Evolutionary conservation across 2,113 vertebrate genomes (phyloP).

Genomic region (Sterrhoptilus dennistouni): DNA sequence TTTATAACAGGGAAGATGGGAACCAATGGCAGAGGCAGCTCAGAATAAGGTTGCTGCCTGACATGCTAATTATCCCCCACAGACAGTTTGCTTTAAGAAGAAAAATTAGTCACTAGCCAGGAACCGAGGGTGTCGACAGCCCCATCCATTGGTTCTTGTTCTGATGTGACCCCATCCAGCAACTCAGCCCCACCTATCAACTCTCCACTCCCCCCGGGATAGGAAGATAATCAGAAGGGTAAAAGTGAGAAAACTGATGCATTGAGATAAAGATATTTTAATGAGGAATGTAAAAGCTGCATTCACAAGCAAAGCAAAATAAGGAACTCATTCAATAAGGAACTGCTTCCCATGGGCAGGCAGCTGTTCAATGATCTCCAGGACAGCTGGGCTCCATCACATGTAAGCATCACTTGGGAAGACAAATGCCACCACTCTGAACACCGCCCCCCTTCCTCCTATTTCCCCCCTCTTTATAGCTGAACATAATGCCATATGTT

Average conservation of each 20-base stretch:
- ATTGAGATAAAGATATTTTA: not conserved
- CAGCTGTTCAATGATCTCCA: not conserved
- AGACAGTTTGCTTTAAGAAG: not conserved
- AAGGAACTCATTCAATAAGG: not conserved
- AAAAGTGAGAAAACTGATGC: not conserved
- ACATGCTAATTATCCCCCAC: not conserved
- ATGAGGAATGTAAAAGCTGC: not conserved
- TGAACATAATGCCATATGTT: not conserved
- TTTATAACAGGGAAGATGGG: too few species aligned
- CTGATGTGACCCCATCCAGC: not conserved
- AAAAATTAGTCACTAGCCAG: not conserved
- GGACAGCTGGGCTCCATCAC: not conserved
- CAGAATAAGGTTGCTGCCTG: not conserved
- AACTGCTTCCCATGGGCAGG: not conserved
- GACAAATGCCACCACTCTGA: not conserved
- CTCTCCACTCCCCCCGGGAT: not conserved
- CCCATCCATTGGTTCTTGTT: not conserved
- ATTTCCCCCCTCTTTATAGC: not conserved
- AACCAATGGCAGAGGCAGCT: not conserved
- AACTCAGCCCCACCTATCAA: not conserved
- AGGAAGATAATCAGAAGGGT: not conserved
- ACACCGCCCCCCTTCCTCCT: not conserved
- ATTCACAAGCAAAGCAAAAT: not conserved
- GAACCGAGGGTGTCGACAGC: not conserved
- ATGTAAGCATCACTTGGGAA: not conserved